These are phyloP conservation scores for Synergus laeviventris DNA, from an alignment of 2,888 invertebrate species.

Conservation along the genomic window DNA sequence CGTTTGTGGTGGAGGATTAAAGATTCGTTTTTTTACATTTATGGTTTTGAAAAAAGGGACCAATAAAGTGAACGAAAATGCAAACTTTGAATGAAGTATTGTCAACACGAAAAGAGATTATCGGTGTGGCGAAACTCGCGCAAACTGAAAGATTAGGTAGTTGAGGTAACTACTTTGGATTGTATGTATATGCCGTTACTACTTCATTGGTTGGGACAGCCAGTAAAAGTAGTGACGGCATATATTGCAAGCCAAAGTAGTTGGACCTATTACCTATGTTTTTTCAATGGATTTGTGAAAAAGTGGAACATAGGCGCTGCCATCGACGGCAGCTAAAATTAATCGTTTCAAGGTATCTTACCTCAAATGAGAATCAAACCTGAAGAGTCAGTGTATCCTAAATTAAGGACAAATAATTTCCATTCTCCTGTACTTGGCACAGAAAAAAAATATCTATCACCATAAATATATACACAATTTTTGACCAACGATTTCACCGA, in stretches of 20 bases:
- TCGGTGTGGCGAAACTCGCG: conserved; percentile 35
- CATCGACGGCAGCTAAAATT: neutral
- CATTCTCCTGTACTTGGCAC: conserved; percentile 36
- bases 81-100: conserved; percentile 25
- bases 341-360: conserved; percentile 13
- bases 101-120: conserved; percentile 35
- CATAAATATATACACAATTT: conserved; percentile 30
- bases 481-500: conserved; percentile 13
- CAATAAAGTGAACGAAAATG: conserved; percentile 7
- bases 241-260: too few species aligned
- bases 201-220: too few species aligned
- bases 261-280: too few species aligned
- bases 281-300: conserved; percentile 32
- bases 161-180: too few species aligned
- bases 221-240: too few species aligned
- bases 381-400: conserved; percentile 1
- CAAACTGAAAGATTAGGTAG: too few species aligned
- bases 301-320: neutral
- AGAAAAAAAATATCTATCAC: conserved; percentile 41
- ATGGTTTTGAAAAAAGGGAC: neutral
- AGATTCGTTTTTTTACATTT: conserved; percentile 2
- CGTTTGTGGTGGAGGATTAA: neutral
- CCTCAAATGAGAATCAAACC: conserved; percentile 39
- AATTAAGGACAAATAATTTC: conserved; percentile 40
- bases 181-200: too few species aligned